Evolutionary conservation across 1,140 invertebrate species (phyloP).

Genomic region (Anagrus nilaparvatae): DNA sequence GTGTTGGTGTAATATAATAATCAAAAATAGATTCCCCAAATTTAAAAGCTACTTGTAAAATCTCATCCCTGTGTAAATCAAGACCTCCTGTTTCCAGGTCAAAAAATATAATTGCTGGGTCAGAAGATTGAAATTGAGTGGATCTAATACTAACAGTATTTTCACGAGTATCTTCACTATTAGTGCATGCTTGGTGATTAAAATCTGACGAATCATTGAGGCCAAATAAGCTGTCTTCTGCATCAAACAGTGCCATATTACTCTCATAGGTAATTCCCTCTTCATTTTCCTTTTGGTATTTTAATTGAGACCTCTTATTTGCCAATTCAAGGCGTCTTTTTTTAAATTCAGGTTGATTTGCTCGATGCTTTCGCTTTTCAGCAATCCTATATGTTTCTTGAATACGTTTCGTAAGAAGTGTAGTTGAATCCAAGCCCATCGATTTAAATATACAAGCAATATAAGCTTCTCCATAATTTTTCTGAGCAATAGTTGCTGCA

Average conservation of each 20-base stretch:
- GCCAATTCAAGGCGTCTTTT: neutral
- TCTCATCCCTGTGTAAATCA: neutral
- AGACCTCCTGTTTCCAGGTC: neutral
- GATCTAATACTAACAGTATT: neutral
- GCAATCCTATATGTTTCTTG: neutral
- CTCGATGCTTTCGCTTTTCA: neutral
- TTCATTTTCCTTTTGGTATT: neutral
- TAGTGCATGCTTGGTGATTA: neutral
- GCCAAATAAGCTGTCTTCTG: neutral
- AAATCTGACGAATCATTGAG: no score
- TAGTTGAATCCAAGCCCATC: neutral
- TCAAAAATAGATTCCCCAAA: neutral
- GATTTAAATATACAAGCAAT: conserved; percentile 7
- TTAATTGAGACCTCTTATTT: neutral
- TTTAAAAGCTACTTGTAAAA: conserved; percentile 2
- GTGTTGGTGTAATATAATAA: neutral
- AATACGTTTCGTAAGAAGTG: neutral
- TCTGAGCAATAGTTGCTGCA: neutral
- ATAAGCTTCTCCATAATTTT: conserved; percentile 4
- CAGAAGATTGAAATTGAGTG: neutral
- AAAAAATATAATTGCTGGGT: neutral
- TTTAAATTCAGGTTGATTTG: neutral
- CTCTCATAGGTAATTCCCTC: neutral
- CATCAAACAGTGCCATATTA: neutral
- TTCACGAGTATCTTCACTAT: neutral